Percentiles rank a stretch among this genome's conserved stretches.
These are phyloP conservation scores for Megaceryle torquata DNA, from an alignment of 2,113 vertebrate genomes.

Conservation along the genomic window DNA sequence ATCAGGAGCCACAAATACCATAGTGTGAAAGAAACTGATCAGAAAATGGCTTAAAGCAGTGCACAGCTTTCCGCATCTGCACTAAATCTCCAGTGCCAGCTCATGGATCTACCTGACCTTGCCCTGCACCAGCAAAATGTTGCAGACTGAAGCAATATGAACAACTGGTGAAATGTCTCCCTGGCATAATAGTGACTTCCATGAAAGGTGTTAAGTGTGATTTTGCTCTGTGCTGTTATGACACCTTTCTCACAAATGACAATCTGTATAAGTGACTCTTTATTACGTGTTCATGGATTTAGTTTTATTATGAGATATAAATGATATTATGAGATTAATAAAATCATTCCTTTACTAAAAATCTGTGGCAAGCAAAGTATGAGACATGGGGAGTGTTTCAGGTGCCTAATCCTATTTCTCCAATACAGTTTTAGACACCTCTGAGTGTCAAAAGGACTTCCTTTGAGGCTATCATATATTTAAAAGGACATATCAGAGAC, in stretches of 20 bases:
- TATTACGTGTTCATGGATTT: neutral
- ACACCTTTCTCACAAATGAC: neutral
- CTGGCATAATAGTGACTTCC: neutral
- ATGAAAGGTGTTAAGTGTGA: neutral
- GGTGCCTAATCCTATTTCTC: neutral
- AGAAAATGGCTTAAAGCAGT: neutral
- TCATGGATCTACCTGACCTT: neutral
- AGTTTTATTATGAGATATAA: neutral
- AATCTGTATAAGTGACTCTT: neutral
- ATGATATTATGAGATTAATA: neutral
- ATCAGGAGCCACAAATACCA: neutral
- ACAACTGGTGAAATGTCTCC: neutral
- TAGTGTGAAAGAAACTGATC: neutral
- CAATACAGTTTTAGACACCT: neutral
- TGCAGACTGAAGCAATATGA: neutral
- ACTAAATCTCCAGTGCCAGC: rapidly evolving
- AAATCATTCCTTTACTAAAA: neutral
- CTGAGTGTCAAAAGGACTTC: neutral
- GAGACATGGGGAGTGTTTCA: neutral
- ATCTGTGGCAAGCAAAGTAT: rapidly evolving
- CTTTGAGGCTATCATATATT: neutral
- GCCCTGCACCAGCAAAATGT: neutral
- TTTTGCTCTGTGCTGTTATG: neutral
- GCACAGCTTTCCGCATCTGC: neutral
- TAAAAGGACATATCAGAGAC: neutral